phyloP scores from a whole-genome alignment of 2,888 invertebrate species.

The Eristalinus aeneus region DNA sequence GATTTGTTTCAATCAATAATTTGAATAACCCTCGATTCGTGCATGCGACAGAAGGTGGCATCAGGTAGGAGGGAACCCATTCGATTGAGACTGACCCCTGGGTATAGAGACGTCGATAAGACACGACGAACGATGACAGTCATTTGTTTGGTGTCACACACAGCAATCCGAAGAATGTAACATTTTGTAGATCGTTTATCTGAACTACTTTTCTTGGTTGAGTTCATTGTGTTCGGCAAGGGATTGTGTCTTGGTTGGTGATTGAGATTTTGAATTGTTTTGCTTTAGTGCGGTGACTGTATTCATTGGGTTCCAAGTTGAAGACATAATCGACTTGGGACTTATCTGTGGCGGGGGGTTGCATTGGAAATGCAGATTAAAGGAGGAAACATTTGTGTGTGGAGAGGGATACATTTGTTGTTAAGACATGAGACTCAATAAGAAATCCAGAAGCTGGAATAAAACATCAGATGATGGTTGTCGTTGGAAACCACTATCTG shows the following conservation, averaged over 20 bases:
- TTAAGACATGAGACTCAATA: too few species aligned
- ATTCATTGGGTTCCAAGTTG: neutral
- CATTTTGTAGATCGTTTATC: slow-evolving; percentile 39
- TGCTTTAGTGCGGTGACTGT: neutral
- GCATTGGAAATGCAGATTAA: neutral
- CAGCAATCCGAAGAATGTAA: slow-evolving; percentile 23
- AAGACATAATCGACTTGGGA: neutral
- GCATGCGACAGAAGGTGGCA: slow-evolving; percentile 10
- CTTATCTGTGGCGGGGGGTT: neutral
- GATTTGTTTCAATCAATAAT: slow-evolving; percentile 28
- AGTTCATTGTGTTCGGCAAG: neutral
- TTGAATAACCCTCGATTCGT: neutral
- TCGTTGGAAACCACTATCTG: too few species aligned
- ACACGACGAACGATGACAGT: slow-evolving; percentile 28
- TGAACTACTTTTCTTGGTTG: slow-evolving; percentile 26
- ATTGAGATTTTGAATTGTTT: neutral
- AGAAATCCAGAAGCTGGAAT: too few species aligned
- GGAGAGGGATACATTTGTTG: too few species aligned
- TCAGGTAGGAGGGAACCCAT: slow-evolving; percentile 18
- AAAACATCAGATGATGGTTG: too few species aligned
- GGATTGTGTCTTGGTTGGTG: neutral
- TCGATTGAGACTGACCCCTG: slow-evolving; percentile 24
- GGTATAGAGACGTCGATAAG: slow-evolving; percentile 37
- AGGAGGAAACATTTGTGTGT: neutral
- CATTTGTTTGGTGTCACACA: slow-evolving; percentile 46